Conservation (phyloP, 2,888 invertebrate species). For the Acleris laterana region DNA sequence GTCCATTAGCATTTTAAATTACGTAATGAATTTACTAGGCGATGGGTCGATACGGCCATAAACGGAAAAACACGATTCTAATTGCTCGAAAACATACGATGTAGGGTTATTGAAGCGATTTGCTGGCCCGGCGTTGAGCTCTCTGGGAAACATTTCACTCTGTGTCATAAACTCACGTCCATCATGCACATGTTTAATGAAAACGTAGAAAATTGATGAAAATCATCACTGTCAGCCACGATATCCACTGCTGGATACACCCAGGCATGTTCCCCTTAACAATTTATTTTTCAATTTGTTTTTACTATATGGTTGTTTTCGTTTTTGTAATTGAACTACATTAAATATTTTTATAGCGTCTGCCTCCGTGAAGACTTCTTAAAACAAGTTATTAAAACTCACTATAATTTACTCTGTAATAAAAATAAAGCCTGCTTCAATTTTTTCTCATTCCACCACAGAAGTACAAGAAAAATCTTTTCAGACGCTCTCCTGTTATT, state of each 20-base stretch:
- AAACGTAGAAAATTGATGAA: no score
- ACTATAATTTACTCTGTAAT: constrained; percentile 14
- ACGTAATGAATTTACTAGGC: constrained; percentile 72
- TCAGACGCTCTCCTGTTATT: constrained; percentile 14
- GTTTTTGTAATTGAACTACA: background rate
- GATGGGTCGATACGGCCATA: constrained; percentile 50
- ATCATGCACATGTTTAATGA: no score
- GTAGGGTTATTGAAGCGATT: constrained; percentile 32
- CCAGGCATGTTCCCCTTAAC: no score
- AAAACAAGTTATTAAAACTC: background rate
- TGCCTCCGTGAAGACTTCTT: no score
- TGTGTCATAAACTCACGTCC: constrained; percentile 6
- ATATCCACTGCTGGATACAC: no score
- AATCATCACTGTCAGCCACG: no score
- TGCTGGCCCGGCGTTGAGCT: constrained; percentile 15
- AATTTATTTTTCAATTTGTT: background rate
- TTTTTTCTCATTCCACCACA: constrained; percentile 26
- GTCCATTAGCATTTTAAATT: constrained; percentile 78
- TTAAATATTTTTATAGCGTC: background rate
- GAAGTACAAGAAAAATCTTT: constrained; percentile 19
- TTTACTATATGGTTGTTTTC: background rate
- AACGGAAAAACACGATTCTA: constrained; percentile 37
- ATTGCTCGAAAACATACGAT: constrained; percentile 44
- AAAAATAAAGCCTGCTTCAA: constrained; percentile 1
- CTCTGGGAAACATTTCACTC: constrained; percentile 10